These are phyloP conservation scores for Tupaia chinensis DNA, from an alignment of 2,113 vertebrate species.

Conservation along the genomic window DNA sequence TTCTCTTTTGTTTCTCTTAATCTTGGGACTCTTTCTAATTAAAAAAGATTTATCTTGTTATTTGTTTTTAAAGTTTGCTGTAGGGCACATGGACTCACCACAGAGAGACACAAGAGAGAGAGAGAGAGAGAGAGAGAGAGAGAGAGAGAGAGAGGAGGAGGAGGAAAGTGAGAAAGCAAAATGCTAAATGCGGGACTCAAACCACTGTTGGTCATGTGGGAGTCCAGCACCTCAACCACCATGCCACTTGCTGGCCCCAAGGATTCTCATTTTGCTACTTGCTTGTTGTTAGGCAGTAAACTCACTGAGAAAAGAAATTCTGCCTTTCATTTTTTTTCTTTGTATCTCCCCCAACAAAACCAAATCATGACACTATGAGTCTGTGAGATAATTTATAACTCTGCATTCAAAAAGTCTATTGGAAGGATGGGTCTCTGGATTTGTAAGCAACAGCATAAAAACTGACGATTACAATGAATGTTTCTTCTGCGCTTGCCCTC, in stretches of 20 bases:
- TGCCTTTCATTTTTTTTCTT: not conserved
- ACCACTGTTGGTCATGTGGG: no score
- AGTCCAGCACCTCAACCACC: no score
- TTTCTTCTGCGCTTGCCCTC: not conserved
- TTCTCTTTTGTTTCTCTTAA: slow-evolving; percentile 37
- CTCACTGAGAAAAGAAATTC: not conserved
- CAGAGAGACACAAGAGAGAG: no score
- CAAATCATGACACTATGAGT: not conserved
- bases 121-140: no score
- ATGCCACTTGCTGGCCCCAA: no score
- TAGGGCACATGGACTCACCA: no score
- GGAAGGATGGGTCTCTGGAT: not conserved
- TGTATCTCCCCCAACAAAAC: not conserved
- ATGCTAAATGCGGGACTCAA: no score
- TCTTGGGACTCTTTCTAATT: not conserved
- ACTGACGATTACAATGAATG: not conserved
- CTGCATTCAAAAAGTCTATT: not conserved
- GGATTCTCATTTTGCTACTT: not conserved
- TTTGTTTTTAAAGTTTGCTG: no score
- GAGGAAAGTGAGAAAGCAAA: no score
- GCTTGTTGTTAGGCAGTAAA: not conserved
- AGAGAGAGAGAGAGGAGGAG: no score
- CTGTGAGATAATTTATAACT: not conserved
- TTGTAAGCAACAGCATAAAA: not conserved
- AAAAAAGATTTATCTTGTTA: no score